Base-by-base conservation (phyloP, 2,888 invertebrate species). In the Bellardia pandia region DNA sequence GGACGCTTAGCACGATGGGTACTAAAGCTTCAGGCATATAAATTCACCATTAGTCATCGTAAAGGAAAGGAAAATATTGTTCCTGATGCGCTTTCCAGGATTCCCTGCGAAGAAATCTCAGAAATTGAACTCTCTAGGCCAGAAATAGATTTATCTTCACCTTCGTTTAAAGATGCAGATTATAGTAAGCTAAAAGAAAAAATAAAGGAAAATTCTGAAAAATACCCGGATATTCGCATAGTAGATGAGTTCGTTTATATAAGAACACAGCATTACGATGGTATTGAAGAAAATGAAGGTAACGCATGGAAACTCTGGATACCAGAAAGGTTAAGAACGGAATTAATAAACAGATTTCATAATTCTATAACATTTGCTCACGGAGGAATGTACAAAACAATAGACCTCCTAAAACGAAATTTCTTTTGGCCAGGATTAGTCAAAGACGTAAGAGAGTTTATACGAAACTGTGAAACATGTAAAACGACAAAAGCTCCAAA, bases 41-140 rank as follows among this genome's bases (percentile, higher is more conserved):
- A 23, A 23, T 23, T 23, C 23, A 23, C 40, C 0, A 40, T 71
- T 5, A 79, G 71, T 14, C 79, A 79, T 11, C 42, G 79, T 4
- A 71, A 71, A 23, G 79, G 79, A 3, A 79, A 62, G 14, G 71
- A 79, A 8, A 62, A 79, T 14, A 42, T 71, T 0, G 71, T 79
- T 0, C 79, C 79, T 0, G 79, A 79, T 23, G 79, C 71, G 2
- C 14, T 77, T 0, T 68, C 66, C 7, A 9, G 68, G 13, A 77
- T 77, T 48, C 48, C 48, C 14, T 48, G 48, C 48, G 48, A 48
- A 9, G 48, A 48, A 9, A 14, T 42, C 1, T 16, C 48, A 48
- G 3, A 8, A 3, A 48, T 48, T 13, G 48, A 48, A 48, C 7
- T 66, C 2, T 9, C 42, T 3, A 16, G 13, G 9, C 42, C 42